Conservation (phyloP, 2,888 invertebrate genomes). For the Microchrysa polita region DNA sequence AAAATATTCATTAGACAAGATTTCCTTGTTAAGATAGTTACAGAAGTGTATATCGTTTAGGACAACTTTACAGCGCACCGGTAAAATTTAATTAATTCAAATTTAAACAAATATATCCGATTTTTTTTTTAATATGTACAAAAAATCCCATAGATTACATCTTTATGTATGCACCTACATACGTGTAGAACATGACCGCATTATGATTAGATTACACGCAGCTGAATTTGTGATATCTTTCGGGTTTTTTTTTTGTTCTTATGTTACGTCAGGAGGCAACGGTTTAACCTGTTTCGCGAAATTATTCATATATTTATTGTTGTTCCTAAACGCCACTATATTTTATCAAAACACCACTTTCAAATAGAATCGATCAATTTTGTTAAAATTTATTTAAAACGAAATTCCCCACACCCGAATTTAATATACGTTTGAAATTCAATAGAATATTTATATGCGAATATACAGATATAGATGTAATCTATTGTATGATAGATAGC, state of each 20-base stretch:
- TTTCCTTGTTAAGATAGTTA: too few species aligned
- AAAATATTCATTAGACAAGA: too few species aligned
- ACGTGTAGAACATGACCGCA: slow-evolving; percentile 3
- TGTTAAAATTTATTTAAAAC: background rate
- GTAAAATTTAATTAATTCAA: too few species aligned
- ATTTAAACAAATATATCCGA: too few species aligned
- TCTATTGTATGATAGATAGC: background rate
- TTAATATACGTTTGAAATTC: background rate
- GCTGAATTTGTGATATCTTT: background rate
- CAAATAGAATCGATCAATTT: slow-evolving; percentile 17
- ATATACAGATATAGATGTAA: slow-evolving; percentile 9
- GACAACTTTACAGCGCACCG: too few species aligned
- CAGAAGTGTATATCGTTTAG: too few species aligned
- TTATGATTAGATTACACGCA: slow-evolving; percentile 23
- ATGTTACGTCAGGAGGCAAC: background rate
- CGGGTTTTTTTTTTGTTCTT: background rate
- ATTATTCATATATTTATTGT: background rate
- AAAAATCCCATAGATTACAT: too few species aligned
- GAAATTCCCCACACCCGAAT: too few species aligned
- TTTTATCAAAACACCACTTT: background rate
- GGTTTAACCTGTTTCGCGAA: slow-evolving; percentile 8
- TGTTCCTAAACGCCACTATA: too few species aligned
- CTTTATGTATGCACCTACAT: too few species aligned
- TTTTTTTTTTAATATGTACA: too few species aligned
- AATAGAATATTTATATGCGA: background rate